Conservation (phyloP, 2,888 invertebrate species). For the Auanema sp. region DNA sequence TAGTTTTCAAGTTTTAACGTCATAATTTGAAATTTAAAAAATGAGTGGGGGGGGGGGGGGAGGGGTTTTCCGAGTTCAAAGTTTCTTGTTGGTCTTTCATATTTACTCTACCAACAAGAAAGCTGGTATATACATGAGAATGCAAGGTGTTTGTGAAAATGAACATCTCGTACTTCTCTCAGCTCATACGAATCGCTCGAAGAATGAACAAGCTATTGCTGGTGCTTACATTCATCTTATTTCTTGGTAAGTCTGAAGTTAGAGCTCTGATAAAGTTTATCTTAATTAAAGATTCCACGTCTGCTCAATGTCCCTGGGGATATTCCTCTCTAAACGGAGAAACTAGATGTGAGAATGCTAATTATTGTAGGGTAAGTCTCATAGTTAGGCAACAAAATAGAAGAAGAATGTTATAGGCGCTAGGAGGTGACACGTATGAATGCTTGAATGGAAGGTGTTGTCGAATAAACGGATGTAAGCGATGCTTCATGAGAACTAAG, state of each 20-base stretch:
- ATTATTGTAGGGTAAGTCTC: constrained; percentile 13
- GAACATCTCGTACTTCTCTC: too few species aligned
- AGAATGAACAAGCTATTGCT: too few species aligned
- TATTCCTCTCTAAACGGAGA: constrained; percentile 20
- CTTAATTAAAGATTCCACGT: constrained; percentile 1
- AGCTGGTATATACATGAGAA: too few species aligned
- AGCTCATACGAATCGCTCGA: too few species aligned
- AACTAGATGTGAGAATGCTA: constrained; percentile 9
- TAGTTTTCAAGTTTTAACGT: background rate
- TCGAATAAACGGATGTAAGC: constrained; percentile 17
- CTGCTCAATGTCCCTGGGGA: constrained; percentile 19
- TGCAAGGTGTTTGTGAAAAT: too few species aligned
- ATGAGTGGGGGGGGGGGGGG: too few species aligned
- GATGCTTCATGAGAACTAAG: background rate
- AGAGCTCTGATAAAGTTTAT: background rate
- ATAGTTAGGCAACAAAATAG: background rate
- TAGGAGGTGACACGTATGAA: constrained; percentile 17
- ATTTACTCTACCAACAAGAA: too few species aligned
- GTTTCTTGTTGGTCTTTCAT: too few species aligned
- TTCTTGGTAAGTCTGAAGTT: background rate
- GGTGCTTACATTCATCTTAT: background rate
- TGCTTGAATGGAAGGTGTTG: constrained; percentile 20
- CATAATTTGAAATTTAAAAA: too few species aligned
- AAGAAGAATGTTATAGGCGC: constrained; percentile 10
- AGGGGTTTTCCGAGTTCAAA: too few species aligned